These are phyloP conservation scores for Apamea anceps DNA, from an alignment of 2,888 invertebrate species.

Conservation along the genomic window DNA sequence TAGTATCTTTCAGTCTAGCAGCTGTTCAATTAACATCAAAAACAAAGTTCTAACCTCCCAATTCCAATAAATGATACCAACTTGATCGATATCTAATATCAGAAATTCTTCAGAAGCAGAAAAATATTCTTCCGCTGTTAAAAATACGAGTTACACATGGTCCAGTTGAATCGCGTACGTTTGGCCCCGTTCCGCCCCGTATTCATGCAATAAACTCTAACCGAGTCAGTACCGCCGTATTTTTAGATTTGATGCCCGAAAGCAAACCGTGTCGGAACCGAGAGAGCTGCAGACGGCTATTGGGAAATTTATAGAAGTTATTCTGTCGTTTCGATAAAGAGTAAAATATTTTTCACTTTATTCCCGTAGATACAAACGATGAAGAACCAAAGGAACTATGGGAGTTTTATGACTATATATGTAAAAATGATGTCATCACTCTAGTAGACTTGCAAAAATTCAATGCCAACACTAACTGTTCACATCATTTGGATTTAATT, in stretches of 20 bases:
- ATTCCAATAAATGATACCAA: neutral
- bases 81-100: neutral
- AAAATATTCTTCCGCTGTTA: slow-evolving; percentile 40
- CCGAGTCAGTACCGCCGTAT: slow-evolving; percentile 55
- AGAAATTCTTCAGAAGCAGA: neutral
- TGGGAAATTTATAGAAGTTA: neutral
- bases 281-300: slow-evolving; percentile 34
- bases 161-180: slow-evolving; percentile 23
- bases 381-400: neutral
- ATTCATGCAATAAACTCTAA: slow-evolving; percentile 57
- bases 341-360: neutral
- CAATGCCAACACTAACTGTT: slow-evolving; percentile 1
- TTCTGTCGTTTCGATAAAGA: neutral
- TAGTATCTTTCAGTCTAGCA: no score
- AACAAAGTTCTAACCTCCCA: neutral
- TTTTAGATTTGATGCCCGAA: slow-evolving; percentile 53
- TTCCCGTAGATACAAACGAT: neutral
- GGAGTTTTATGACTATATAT: neutral
- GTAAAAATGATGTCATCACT: neutral
- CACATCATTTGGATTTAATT: slow-evolving; percentile 36
- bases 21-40: neutral
- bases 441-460: slow-evolving; percentile 1
- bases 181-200: slow-evolving; percentile 54
- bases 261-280: slow-evolving; percentile 20
- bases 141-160: slow-evolving; percentile 47